Base-by-base conservation (phyloP, 2,113 vertebrate species). In the Chaenocephalus aceratus region DNA sequence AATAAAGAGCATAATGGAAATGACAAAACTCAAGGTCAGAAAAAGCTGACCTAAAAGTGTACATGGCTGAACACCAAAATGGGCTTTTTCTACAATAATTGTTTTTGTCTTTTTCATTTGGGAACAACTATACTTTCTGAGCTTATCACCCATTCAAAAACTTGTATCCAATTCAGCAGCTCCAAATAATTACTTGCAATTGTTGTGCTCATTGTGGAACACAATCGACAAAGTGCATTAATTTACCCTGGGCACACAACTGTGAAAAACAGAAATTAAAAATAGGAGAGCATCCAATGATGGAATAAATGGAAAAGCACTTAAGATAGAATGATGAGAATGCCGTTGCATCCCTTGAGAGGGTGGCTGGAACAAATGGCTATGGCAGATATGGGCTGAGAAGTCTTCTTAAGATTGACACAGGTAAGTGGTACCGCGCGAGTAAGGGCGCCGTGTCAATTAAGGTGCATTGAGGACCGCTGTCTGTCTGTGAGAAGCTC, bases 401-500 rank as follows among this genome's bases (percentile, higher is more conserved):
- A 80, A 82, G 80, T 83, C 82, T 67, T 69, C 72, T 87, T 57
- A 71, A 90, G 91, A 92, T 87, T 94, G 93, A 92, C 91, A 93
- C 86, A 89, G 84, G 90, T 94, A 94, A 93, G 91, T 91, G 87
- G 90, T 75, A 65, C 80, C 82, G 69, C 54, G 57, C 75, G 80
- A 80, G 80, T 80, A 64, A 72, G 82, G 87, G 82, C 81, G 75
- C 79, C 48, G 41, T 93, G 92, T 90, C 90, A 93, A 91, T 93
- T 93, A 92, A 75, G 48, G 63, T 68, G 65, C 75, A 85, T 61
- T 63, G 65, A 82, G 67, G 59, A 78, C 69, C 21, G 41, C 74
- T 88, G 78, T 83, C 89, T 83, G 83, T 92, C 86, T 84, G 72
- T 75, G 83, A 89, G 88, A 90, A 92, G 88, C 91, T 92, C 91